Evolutionary conservation across 2,797 vertebrate genomes (phyloP), one percentile per base, ranked within the genome.

Genomic region (Emys orbicularis): DNA sequence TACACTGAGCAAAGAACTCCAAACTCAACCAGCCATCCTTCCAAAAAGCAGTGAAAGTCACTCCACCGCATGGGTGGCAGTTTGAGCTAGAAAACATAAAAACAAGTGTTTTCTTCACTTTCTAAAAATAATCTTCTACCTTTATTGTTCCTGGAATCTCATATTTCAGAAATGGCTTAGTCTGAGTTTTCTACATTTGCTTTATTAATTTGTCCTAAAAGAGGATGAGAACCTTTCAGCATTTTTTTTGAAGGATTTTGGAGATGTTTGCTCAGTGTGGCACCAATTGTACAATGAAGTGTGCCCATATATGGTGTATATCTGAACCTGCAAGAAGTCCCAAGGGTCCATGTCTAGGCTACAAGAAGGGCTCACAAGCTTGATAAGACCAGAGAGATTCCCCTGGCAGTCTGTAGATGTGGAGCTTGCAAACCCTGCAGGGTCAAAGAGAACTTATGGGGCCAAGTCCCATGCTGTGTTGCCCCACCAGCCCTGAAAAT

Each of bases 301-400:
- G n/a, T 41, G 10, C 19, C 65, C 19, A 8, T 37, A 9, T 72
- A 37, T 2, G 18, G 21, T 72, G 10, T 41, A 68, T 86, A 59
- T 54, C 88, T 27, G 52, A 56, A 54, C 74, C 61, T 68, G 2
- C 79, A 72, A 41, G 65, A 72, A 72, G n/a, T 72, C 94, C 81
- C 59, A 19, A 1, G 90, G 95, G 31, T 77, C 87, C 79, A 29
- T 13, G 2, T n/a, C 90, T 83, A 90, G 96, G 18, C 56, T 93
- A 76, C 61, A 65, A 34, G 59, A 84, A 68, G 50, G 47, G 87
- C 79, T 96, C 77, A 12, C 41, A 52, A 92, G 77, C 88, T 6
- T 1, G 0, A 12, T 79, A 84, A 88, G 94, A 97, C 97, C 96
- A 97, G 96, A 97, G 94, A 25, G 65, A 0, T 83, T 84, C 72